A percentile compares a stretch with the other conserved stretches of the same genome.
These are phyloP conservation scores for Nymphicus hollandicus DNA, from an alignment of 2,113 vertebrate species.

Conservation along the genomic window DNA sequence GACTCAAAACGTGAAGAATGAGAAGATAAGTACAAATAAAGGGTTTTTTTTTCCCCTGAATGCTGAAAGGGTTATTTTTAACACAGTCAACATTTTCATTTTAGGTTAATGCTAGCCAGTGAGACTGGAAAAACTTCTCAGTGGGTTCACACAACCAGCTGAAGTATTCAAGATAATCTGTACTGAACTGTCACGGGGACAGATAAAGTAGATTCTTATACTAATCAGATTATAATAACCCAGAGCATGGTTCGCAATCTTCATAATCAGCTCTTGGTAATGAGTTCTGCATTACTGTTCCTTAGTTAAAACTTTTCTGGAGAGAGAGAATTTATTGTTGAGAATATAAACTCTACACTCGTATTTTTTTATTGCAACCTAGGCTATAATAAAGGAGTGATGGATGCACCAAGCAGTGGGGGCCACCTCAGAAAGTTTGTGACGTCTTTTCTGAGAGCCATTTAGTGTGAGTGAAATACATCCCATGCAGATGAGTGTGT, in stretches of 20 bases:
- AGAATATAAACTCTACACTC: not conserved
- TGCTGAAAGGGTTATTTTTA: slow-evolving; percentile 48
- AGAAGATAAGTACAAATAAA: slow-evolving; percentile 28
- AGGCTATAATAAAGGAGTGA: not conserved
- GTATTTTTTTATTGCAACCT: not conserved
- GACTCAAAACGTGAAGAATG: slow-evolving; percentile 42
- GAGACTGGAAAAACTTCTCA: not conserved
- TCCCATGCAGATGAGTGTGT: not conserved
- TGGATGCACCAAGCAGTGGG: not conserved
- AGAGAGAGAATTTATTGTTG: not conserved
- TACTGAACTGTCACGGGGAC: not conserved
- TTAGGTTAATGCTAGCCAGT: not conserved
- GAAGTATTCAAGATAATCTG: not conserved
- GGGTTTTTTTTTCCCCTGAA: not conserved
- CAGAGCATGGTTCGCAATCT: not conserved
- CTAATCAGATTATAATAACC: not conserved
- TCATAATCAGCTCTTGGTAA: not conserved
- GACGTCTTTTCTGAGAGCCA: not conserved
- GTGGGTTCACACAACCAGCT: not conserved
- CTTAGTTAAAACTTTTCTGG: not conserved
- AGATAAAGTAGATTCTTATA: not conserved
- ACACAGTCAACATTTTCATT: not conserved
- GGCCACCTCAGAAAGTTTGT: not conserved
- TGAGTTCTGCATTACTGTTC: not conserved
- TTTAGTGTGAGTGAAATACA: not conserved